Evolutionary conservation across 64 coral and sea anemone species (phyloP), one percentile per base, ranked within the genome.

Genomic region (Acropora tenuis): DNA sequence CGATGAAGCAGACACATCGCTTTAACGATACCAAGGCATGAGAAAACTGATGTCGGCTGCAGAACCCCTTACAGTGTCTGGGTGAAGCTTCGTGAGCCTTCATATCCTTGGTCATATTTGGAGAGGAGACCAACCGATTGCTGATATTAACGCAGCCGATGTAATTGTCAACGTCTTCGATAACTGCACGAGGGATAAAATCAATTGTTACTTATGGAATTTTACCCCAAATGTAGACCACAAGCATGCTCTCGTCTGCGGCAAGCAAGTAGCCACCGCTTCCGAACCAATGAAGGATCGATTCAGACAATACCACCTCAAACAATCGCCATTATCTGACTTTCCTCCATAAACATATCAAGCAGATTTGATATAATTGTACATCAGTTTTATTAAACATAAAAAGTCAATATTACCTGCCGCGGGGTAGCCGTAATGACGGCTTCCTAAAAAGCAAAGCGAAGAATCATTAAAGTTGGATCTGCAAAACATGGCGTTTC

Each of bases 51-150:
- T 48, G 4, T 11, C 1, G 6, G 3, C 65, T 6, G 5, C 82
- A 85, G 8, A 10, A 6, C 20, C 71, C 44, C 45, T 69, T 18
- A 49, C 82, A 85, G 43, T 71, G 65, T 66, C 16, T 8, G 49
- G 65, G 82, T 4, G 44, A 43, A 17, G 65, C 82, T 71, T 85
- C 63, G 18, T 85, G 82, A 11, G 82, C 82, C 71, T 71, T 85
- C 2, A 83, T 6, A 42, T 2, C 30, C 30, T 9, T 44, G 1
- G 5, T 18, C 2, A 20, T 6, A 2, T 50, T 3, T 2, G 16
- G 4, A 11, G 4, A 1, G 11, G 10, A 0, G 43, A 8, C 2
- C 45, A 49, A 10, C 9, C 0, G 30, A 17, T 8, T 19, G 17
- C 16, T 71, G 17, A 47, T 49, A 85, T 71, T 85, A 1, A 85